Percentiles rank a stretch among this genome's conserved stretches.
These are phyloP conservation scores for Pristionchus entomophagus DNA, from an alignment of 2,888 invertebrate species.

Conservation along the genomic window DNA sequence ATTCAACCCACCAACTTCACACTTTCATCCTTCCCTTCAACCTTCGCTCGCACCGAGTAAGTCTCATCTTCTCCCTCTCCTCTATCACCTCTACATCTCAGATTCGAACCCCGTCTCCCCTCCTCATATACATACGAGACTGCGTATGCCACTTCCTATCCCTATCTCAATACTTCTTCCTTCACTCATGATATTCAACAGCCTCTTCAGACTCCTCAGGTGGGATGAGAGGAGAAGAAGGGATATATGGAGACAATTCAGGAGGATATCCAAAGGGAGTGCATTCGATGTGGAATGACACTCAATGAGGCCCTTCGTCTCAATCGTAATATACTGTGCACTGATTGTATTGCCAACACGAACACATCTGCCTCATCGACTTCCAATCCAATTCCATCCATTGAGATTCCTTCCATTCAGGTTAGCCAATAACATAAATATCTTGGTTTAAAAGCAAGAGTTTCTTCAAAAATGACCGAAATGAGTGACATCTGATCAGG, in stretches of 20 bases:
- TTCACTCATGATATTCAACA: background rate
- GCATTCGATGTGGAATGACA: background rate
- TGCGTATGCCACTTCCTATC: background rate
- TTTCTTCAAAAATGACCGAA: background rate
- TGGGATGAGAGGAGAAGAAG: background rate
- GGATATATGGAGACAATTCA: background rate
- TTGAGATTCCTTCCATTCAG: background rate
- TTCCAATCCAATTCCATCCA: background rate
- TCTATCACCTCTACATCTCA: background rate
- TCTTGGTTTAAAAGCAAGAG: background rate
- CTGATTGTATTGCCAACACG: conserved; percentile 35
- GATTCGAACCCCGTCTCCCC: background rate
- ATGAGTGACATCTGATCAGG: background rate
- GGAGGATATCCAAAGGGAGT: conserved; percentile 18
- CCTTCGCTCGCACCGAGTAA: conserved; percentile 17
- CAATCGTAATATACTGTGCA: background rate
- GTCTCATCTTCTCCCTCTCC: background rate
- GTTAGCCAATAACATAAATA: background rate
- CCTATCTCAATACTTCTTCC: background rate
- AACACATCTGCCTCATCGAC: background rate
- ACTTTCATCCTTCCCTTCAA: background rate
- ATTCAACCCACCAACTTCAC: background rate
- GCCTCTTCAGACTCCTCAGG: background rate
- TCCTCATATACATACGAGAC: background rate
- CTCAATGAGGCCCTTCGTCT: background rate